Conservation (phyloP, 2,888 invertebrate genomes). For the Icerya purchasi region DNA sequence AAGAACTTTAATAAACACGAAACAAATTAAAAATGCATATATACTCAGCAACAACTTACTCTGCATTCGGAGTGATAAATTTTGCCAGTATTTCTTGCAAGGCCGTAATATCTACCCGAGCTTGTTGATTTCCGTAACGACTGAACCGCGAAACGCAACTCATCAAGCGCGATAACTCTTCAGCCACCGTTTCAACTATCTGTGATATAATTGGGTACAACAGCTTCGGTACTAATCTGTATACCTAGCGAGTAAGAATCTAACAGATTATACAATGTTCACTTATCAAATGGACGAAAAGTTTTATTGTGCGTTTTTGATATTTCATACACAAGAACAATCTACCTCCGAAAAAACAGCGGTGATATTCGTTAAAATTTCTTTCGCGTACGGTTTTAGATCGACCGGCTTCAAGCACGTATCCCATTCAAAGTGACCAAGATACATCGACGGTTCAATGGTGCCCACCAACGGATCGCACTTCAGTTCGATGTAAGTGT, state of each 20-base stretch:
- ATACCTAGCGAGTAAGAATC: slow-evolving; percentile 34
- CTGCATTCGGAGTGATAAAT: slow-evolving; percentile 42
- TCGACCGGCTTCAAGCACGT: slow-evolving; percentile 51
- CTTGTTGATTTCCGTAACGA: slow-evolving; percentile 50
- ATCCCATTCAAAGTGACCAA: slow-evolving; percentile 70
- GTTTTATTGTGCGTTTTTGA: too few relatives aligned
- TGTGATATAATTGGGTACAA: slow-evolving; percentile 47
- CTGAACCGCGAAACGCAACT: slow-evolving; percentile 48
- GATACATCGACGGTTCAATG: slow-evolving; percentile 88
- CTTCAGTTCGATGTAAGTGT: slow-evolving; percentile 70
- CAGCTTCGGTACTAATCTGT: slow-evolving; percentile 54
- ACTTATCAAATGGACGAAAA: background rate
- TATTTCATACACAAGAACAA: too few relatives aligned
- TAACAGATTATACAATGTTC: background rate
- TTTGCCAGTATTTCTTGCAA: slow-evolving; percentile 40
- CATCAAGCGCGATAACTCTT: slow-evolving; percentile 74
- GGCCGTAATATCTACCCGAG: slow-evolving; percentile 50
- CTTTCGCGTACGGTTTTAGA: slow-evolving; percentile 70
- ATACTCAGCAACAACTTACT: too few relatives aligned
- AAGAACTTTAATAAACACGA: slow-evolving; percentile 7
- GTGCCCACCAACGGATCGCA: slow-evolving; percentile 87
- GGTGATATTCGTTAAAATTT: slow-evolving; percentile 60
- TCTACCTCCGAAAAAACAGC: slow-evolving; percentile 56
- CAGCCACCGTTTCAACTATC: slow-evolving; percentile 76
- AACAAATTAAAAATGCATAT: too few relatives aligned